Percentiles rank a stretch among this genome's conserved stretches.
phyloP scores from a whole-genome alignment of 1,140 invertebrate species.

The Bombus soroeensis region DNA sequence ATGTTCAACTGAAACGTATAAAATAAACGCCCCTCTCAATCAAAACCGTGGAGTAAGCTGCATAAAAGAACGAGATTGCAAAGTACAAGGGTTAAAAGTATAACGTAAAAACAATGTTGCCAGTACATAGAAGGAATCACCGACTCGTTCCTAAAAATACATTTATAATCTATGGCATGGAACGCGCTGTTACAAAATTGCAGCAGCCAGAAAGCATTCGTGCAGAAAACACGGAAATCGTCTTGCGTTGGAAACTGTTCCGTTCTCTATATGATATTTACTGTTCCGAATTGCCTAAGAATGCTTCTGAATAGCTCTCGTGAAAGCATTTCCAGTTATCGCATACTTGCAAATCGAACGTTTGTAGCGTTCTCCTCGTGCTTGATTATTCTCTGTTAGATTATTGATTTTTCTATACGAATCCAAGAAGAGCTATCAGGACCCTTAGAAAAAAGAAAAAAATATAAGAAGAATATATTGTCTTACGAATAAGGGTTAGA shows the following conservation, averaged over 20 bases:
- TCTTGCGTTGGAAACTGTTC: slow-evolving; percentile 38
- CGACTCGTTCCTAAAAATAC: slow-evolving; percentile 17
- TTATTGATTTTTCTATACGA: background rate
- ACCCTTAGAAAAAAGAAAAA: background rate
- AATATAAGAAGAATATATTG: background rate
- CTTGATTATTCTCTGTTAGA: background rate
- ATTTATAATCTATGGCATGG: slow-evolving; percentile 19
- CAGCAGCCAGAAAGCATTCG: slow-evolving; percentile 38
- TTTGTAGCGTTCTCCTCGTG: background rate
- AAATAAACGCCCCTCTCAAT: background rate
- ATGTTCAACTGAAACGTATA: background rate
- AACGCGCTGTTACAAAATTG: slow-evolving; percentile 45
- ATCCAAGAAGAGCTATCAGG: no score
- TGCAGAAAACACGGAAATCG: slow-evolving; percentile 56
- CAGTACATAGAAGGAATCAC: background rate
- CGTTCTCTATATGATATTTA: slow-evolving; percentile 41
- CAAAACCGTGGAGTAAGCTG: background rate
- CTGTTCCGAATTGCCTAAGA: slow-evolving; percentile 29
- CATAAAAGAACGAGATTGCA: background rate
- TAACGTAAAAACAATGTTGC: background rate
- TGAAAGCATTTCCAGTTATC: slow-evolving; percentile 40
- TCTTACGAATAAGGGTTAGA: background rate
- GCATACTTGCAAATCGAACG: no score
- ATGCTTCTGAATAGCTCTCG: slow-evolving; percentile 35
- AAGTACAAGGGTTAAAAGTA: background rate